Conservation (phyloP, 2,888 invertebrate genomes). For the Drosophila limbata region DNA sequence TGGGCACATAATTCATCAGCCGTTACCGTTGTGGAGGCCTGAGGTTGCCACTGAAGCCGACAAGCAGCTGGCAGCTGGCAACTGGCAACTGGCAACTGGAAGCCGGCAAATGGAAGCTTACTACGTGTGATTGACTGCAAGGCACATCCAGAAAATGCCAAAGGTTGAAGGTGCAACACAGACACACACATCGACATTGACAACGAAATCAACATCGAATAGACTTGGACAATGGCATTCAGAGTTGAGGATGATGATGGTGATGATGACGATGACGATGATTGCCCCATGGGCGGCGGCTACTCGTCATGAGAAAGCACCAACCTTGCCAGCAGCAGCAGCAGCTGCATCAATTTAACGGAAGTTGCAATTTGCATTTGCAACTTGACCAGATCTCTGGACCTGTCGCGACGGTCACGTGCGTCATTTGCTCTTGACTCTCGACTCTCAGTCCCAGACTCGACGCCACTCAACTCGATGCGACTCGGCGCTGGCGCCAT, state of each 20-base stretch:
- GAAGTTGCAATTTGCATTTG: constrained; percentile 79
- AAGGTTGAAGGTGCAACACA: constrained; percentile 50
- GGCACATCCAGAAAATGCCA: constrained; percentile 39
- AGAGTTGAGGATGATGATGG: constrained; percentile 5
- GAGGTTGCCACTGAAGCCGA: neutral
- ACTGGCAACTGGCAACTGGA: constrained; percentile 23
- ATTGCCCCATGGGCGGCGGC: constrained; percentile 46
- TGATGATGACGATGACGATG: constrained; percentile 20
- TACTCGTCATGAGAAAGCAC: constrained; percentile 54
- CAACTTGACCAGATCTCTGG: constrained; percentile 66
- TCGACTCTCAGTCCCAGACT: neutral
- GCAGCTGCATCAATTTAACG: constrained; percentile 75
- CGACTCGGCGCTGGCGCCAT: constrained; percentile 58
- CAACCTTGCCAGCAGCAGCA: constrained; percentile 45
- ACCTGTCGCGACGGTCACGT: constrained; percentile 58
- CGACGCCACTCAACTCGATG: neutral
- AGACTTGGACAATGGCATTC: constrained; percentile 4
- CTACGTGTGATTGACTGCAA: constrained; percentile 73
- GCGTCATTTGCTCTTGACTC: constrained; percentile 13
- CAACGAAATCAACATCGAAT: neutral
- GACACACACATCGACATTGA: constrained; percentile 8
- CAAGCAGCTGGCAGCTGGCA: constrained; percentile 23
- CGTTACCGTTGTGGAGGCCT: constrained; percentile 7
- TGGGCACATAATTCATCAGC: constrained; percentile 61
- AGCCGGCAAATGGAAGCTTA: constrained; percentile 50